phyloP scores from a whole-genome alignment of 2,797 vertebrate genomes.

The Enteromius unitaeniatus region DNA sequence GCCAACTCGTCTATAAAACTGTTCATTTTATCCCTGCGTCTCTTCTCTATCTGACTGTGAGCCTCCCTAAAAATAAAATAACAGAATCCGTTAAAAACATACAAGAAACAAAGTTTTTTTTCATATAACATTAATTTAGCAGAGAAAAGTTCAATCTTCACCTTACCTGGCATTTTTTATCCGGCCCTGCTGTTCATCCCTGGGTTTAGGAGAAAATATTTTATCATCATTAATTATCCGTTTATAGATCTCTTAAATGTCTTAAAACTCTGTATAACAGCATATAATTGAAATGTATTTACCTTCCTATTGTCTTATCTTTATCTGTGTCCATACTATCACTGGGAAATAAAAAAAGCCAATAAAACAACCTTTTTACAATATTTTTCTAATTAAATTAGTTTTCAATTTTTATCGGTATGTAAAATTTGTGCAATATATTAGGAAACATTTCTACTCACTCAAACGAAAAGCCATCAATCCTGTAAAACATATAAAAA shows the following conservation, averaged over 20 bases:
- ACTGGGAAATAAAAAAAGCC: conserved; percentile 72
- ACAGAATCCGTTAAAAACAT: not conserved
- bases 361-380: not conserved
- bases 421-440: not conserved
- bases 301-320: conserved; percentile 94
- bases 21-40: conserved; percentile 98
- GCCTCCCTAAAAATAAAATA: conserved; percentile 83
- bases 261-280: not conserved
- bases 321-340: conserved; percentile 97
- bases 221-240: not conserved
- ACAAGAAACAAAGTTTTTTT: not conserved
- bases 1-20: conserved; percentile 98
- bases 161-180: conserved; percentile 96
- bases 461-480: conserved; percentile 95
- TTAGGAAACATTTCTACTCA: conserved; percentile 77
- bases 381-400: not conserved
- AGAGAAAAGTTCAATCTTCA: not conserved
- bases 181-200: conserved; percentile 91
- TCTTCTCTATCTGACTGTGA: conserved; percentile 97
- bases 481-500: conserved; percentile 83
- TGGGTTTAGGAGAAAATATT: conserved; percentile 66
- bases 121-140: not conserved
- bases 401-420: not conserved
- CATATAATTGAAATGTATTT: conserved; percentile 59
- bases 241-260: no score